These are phyloP conservation scores for Melangyna quadrimaculata DNA, from an alignment of 2,888 invertebrate genomes.

Conservation along the genomic window DNA sequence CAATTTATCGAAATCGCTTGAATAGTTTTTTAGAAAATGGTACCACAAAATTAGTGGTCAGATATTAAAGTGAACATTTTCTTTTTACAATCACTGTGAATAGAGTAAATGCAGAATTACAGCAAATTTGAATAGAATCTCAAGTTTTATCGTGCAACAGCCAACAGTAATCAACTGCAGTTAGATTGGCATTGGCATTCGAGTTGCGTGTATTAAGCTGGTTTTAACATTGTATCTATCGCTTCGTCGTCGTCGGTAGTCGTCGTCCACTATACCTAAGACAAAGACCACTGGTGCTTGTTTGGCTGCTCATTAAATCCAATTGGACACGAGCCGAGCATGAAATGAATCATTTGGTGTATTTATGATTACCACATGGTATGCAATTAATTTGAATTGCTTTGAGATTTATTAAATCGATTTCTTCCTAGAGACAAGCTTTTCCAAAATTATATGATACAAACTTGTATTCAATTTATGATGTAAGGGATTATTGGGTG, in stretches of 20 bases:
- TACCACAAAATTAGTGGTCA: no score
- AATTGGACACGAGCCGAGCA: conserved; percentile 31
- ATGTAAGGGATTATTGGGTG: background rate
- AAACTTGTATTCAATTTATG: background rate
- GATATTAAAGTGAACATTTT: no score
- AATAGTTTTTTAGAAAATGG: background rate
- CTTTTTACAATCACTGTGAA: background rate
- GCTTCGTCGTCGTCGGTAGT: background rate
- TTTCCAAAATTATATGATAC: background rate
- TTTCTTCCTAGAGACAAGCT: background rate
- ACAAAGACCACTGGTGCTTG: conserved; percentile 44
- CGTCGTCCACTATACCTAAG: background rate
- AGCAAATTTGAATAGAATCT: conserved; percentile 46
- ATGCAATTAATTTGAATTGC: conserved; percentile 33
- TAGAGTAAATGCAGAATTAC: conserved; percentile 28
- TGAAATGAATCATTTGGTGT: conserved; percentile 48
- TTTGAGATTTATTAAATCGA: conserved; percentile 8
- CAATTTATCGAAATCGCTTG: no score
- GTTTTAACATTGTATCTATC: conserved; percentile 41
- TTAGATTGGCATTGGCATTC: conserved; percentile 50
- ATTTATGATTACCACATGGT: conserved; percentile 22
- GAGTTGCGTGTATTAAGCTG: conserved; percentile 58
- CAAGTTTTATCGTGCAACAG: background rate
- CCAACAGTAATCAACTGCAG: conserved; percentile 27
- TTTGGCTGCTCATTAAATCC: conserved; percentile 40